phyloP scores from a whole-genome alignment of 1,140 invertebrate species.

The Drosophila santomea region DNA sequence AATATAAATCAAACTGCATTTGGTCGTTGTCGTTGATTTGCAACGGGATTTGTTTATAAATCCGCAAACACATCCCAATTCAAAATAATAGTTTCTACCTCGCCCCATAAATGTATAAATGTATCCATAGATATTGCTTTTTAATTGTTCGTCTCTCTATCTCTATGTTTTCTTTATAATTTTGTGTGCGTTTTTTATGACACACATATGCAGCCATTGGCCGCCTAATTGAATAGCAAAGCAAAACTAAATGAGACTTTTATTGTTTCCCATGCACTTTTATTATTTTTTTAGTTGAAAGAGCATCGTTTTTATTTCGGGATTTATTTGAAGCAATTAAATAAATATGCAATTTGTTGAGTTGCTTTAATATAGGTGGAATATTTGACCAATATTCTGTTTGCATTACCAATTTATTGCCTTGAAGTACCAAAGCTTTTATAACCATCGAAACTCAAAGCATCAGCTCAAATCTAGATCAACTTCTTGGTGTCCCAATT shows the following conservation, averaged over 20 bases:
- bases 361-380: constrained; percentile 30
- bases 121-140: constrained; percentile 66
- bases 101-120: constrained; percentile 6
- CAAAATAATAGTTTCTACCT: constrained; percentile 67
- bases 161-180: constrained; percentile 38
- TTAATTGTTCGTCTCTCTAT: constrained; percentile 57
- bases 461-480: constrained; percentile 22
- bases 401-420: constrained; percentile 3
- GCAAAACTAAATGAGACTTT: constrained; percentile 29
- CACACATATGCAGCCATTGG: constrained; percentile 32
- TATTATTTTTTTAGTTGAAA: constrained; percentile 1
- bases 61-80: constrained; percentile 54
- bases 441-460: constrained; percentile 28
- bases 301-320: constrained; percentile 4
- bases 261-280: constrained; percentile 11
- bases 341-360: constrained; percentile 50
- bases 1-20: constrained; percentile 76
- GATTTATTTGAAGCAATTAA: constrained; percentile 54
- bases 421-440: neutral
- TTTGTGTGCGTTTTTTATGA: constrained; percentile 6
- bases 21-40: constrained; percentile 62
- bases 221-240: constrained; percentile 42
- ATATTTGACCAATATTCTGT: constrained; percentile 9
- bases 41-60: constrained; percentile 80
- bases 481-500: constrained; percentile 37